phyloP scores from a whole-genome alignment of 2,113 vertebrate genomes.

The Lamprotornis superbus region DNA sequence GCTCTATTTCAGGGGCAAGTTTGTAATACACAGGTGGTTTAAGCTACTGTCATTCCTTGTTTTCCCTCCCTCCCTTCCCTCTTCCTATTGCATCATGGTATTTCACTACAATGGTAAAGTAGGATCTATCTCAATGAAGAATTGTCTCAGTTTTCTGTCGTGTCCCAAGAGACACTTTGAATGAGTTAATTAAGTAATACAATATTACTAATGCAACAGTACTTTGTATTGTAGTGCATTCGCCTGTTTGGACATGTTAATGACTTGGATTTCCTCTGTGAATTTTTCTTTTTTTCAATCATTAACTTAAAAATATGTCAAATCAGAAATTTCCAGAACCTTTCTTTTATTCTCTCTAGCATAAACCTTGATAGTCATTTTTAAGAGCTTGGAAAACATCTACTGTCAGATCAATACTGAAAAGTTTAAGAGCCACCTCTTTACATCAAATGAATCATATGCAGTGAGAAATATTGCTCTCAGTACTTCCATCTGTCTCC shows the following conservation, averaged over 20 bases:
- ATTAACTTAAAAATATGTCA: not conserved
- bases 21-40: not conserved
- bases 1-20: not conserved
- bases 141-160: not conserved
- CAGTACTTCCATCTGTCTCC: not conserved
- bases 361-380: not conserved
- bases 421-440: not conserved
- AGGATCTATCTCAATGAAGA: not conserved
- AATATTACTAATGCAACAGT: not conserved
- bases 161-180: not conserved
- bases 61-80: not conserved
- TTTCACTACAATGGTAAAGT: not conserved
- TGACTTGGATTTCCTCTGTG: not conserved
- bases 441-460: not conserved
- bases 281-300: not conserved
- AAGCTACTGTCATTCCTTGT: not conserved
- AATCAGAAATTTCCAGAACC: not conserved
- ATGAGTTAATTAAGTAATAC: not conserved
- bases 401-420: not conserved
- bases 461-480: constrained; percentile 28
- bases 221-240: not conserved
- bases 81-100: not conserved
- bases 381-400: not conserved
- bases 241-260: constrained; percentile 29
- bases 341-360: not conserved